phyloP scores from a whole-genome alignment of 2,113 vertebrate species.

The Caloenas nicobarica region DNA sequence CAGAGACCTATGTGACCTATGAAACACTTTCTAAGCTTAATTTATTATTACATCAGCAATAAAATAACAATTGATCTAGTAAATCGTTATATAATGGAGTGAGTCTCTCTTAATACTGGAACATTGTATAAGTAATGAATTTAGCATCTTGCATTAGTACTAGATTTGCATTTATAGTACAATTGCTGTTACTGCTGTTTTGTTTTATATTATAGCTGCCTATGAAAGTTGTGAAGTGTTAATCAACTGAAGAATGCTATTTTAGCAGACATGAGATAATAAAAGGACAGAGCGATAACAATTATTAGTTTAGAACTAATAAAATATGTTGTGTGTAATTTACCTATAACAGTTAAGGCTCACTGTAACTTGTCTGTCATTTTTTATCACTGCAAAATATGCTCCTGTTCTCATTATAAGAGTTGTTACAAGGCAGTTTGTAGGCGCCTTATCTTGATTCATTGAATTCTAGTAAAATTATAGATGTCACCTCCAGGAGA shows the following conservation, averaged over 20 bases:
- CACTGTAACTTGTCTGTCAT: conserved; percentile 24
- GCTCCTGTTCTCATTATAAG: not conserved
- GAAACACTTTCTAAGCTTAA: not conserved
- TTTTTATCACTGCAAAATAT: conserved; percentile 43
- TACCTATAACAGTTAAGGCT: conserved; percentile 29
- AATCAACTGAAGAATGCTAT: conserved; percentile 28
- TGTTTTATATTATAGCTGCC: conserved; percentile 21
- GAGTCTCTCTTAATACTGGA: not conserved
- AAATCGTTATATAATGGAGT: not conserved
- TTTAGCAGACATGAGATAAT: conserved; percentile 24
- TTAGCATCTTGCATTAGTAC: not conserved
- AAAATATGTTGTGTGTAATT: conserved; percentile 35
- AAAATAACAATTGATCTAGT: not conserved
- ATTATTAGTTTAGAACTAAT: conserved; percentile 47
- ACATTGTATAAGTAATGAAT: not conserved
- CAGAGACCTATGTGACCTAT: not conserved
- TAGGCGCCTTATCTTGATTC: not conserved
- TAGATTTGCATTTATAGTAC: conserved; percentile 15
- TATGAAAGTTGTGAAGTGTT: conserved; percentile 12
- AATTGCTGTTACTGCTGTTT: not conserved
- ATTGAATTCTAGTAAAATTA: not conserved
- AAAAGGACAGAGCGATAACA: conserved; percentile 10
- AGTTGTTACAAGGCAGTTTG: not conserved
- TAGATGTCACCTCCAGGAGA: not conserved
- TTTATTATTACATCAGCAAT: not conserved